Percentiles rank a stretch among this genome's conserved stretches.
These are phyloP conservation scores for Proterorhinus semilunaris DNA, from an alignment of 2,113 vertebrate genomes.

Conservation along the genomic window DNA sequence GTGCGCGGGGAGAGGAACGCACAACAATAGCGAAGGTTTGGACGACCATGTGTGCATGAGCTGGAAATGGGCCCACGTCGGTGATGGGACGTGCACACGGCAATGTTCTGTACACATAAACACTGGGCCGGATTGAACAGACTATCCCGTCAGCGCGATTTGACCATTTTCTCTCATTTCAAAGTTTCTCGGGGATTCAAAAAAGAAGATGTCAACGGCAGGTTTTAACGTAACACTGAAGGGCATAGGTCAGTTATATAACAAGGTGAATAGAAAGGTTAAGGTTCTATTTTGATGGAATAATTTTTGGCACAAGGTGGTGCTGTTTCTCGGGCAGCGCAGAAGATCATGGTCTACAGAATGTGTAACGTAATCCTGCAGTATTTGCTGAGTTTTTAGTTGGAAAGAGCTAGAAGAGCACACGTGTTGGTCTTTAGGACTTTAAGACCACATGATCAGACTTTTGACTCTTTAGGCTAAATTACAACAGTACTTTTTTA, in stretches of 20 bases:
- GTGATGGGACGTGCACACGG: conserved; percentile 2
- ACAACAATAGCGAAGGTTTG: background rate
- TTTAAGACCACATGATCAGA: too few relatives aligned
- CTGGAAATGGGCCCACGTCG: background rate
- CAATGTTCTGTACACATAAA: conserved; percentile 1
- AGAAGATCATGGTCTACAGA: too few relatives aligned
- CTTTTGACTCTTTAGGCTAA: too few relatives aligned
- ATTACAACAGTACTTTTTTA: too few relatives aligned
- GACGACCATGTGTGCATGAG: background rate
- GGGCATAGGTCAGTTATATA: background rate
- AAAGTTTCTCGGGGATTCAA: background rate
- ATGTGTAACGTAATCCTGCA: too few relatives aligned
- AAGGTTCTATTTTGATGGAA: background rate
- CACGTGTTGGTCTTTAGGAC: too few relatives aligned
- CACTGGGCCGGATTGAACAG: conserved; percentile 4
- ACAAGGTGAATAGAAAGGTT: background rate
- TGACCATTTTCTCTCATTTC: background rate
- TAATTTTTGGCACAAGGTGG: background rate
- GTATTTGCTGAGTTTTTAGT: too few relatives aligned
- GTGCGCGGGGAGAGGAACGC: background rate
- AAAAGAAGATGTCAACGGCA: background rate
- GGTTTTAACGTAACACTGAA: background rate
- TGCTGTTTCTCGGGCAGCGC: background rate
- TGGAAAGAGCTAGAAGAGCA: too few relatives aligned
- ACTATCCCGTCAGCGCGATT: conserved; percentile 1